Base-by-base conservation (phyloP, 2,113 vertebrate species). In the Suricata suricatta region DNA sequence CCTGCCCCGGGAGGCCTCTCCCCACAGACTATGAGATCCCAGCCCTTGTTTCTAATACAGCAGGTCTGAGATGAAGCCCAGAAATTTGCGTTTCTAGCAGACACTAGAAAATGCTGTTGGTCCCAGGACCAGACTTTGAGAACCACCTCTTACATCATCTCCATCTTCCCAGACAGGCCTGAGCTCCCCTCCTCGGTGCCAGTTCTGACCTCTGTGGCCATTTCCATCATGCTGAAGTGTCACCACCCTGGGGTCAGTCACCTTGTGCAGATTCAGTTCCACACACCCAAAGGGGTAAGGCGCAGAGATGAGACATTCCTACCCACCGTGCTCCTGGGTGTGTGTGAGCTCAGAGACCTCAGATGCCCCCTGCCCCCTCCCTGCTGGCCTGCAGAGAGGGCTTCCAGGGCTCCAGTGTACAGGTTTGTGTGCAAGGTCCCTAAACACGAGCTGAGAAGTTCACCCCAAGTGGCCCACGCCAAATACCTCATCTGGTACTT, bases 301-400 rank as follows among this genome's bases (percentile, higher is more conserved):
- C 19, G 1, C 1, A 2, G 63, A 57, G 60, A 57, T 29, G 5
- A 31, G 35, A 7, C 9, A 1, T 29, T 3, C 27, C 54, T n/a
- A 27, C 21, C 77, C 27, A 50, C 10, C 2, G 1, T 21, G 9
- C 12, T 27, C 47, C 85, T 66, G 13, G 10, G 11, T 21, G 35
- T 3, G 0, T 27, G 1, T 29, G 10, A 54, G 29, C 50, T 54
- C 13, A 13, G 5, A 25, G 63, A 29, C 33, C 60, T 2, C 50
- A 11, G 31, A 14, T n/a, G 15, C 35, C 60, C 5, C 35, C 23
- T 27, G 2, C 16, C 44, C 57, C 17, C 14, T 68, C 41, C 1
- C 66, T 4, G 2, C 38, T 38, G 71, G 21, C 11, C 66, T 85
- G 27, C 19, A 7, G 4, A 16, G 16, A 64, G 38, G 14, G 29